phyloP scores from a whole-genome alignment of 2,797 vertebrate species.

The Chelon labrosus region DNA sequence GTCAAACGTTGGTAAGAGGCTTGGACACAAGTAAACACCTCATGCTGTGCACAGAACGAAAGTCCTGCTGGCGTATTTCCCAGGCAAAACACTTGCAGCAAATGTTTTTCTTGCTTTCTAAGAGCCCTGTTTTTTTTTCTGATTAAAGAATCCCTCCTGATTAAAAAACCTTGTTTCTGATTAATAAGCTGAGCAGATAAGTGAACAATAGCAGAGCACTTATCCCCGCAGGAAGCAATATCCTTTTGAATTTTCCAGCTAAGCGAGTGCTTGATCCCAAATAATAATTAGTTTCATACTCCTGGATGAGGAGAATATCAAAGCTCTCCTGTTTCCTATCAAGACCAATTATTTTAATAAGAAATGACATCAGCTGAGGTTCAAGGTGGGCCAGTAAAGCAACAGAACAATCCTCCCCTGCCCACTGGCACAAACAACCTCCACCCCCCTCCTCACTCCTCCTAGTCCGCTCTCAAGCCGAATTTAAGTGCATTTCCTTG shows the following conservation, averaged over 20 bases:
- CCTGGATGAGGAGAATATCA: slow-evolving; percentile 50
- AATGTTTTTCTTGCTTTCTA: slow-evolving; percentile 48
- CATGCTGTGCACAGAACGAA: slow-evolving; percentile 48
- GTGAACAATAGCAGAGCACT: slow-evolving; percentile 45
- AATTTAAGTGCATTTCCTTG: slow-evolving; percentile 56
- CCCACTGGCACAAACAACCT: slow-evolving; percentile 50
- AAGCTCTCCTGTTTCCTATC: slow-evolving; percentile 55
- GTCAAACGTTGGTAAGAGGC: slow-evolving; percentile 38
- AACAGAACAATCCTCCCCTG: slow-evolving; percentile 30
- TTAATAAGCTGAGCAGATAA: slow-evolving; percentile 46
- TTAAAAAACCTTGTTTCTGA: slow-evolving; percentile 51
- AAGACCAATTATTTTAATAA: slow-evolving; percentile 64
- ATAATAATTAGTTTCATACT: slow-evolving; percentile 73
- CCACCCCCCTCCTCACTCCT: background rate
- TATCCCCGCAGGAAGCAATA: slow-evolving; percentile 41
- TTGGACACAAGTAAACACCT: slow-evolving; percentile 37
- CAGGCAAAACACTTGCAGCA: slow-evolving; percentile 46
- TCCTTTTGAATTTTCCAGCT: slow-evolving; percentile 42
- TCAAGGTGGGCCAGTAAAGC: slow-evolving; percentile 55
- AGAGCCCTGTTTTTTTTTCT: slow-evolving; percentile 41
- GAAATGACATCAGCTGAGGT: slow-evolving; percentile 63
- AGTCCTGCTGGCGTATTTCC: slow-evolving; percentile 44
- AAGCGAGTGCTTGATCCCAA: slow-evolving; percentile 32
- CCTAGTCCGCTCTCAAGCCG: slow-evolving; percentile 6
- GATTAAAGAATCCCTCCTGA: slow-evolving; percentile 42